phyloP scores from a whole-genome alignment of 2,113 vertebrate genomes.

The Pteruthius melanotis region DNA sequence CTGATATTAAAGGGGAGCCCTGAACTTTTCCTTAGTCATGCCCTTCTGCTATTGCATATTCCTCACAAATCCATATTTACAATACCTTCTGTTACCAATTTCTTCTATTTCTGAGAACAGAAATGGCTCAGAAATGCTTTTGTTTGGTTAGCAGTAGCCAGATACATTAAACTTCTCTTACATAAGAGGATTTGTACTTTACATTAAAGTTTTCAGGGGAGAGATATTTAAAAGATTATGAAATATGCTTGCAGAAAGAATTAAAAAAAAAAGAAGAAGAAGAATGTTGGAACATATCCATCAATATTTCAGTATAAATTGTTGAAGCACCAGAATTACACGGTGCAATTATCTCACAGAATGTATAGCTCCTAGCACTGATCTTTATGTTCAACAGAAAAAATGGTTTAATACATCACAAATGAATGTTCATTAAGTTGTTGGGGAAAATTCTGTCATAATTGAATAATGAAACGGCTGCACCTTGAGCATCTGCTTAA shows the following conservation, averaged over 20 bases:
- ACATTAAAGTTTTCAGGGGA: not conserved
- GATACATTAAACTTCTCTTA: conserved; percentile 4
- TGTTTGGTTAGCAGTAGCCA: conserved; percentile 5
- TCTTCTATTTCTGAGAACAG: not conserved
- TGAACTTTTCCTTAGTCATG: not conserved
- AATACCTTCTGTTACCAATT: not conserved
- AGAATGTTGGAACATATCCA: conserved; percentile 33
- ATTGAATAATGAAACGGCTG: conserved; percentile 60
- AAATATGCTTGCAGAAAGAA: not conserved
- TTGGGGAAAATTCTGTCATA: conserved; percentile 60
- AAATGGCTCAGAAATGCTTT: not conserved
- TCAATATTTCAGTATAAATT: conserved; percentile 44
- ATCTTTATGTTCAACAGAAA: conserved; percentile 65
- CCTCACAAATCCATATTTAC: not conserved
- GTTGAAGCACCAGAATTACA: conserved; percentile 61
- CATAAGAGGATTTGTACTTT: conserved; percentile 22
- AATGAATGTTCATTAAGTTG: conserved; percentile 72
- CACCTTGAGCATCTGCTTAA: conserved; percentile 43
- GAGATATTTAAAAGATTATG: conserved; percentile 51
- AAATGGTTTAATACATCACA: conserved; percentile 63
- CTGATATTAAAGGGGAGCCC: not conserved
- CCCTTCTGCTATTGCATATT: not conserved
- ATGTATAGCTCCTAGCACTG: conserved; percentile 64
- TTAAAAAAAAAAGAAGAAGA: not conserved
- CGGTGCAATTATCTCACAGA: conserved; percentile 60